Base-by-base conservation (phyloP, 2,113 vertebrate species). In the Cricetomys ansorgei region DNA sequence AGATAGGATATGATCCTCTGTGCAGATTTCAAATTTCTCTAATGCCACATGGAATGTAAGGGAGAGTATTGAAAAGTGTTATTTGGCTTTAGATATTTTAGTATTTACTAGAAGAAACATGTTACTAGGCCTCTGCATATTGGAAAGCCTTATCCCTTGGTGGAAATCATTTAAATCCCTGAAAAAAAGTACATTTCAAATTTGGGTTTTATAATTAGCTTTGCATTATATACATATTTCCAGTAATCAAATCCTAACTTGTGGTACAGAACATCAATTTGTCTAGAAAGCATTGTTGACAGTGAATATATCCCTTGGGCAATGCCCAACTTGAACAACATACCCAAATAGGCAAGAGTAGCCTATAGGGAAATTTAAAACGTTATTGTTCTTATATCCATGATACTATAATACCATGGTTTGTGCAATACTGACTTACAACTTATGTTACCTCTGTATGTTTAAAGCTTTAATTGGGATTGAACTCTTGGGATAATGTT, bases 361-460 rank as follows among this genome's bases (percentile, higher is more conserved):
- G 59, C 75, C 92, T 94, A 53, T 40, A 75, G 92, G 81, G 93
- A 98, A 97, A 98, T 98, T 91, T 98, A 94, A 97, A 83, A 17
- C 40, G 97, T 98, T 97, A 55, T 89, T 97, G 69, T 96, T 95
- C 34, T 93, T 96, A 75, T 27, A 96, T 73, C 16, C 5, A 70
- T 89, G 87, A 83, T 70, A 94, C 96, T 98, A 94, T 62, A 96
- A 97, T 97, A 80, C 1, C 5, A 94, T 75, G 37, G 16, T 67
- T 95, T 3, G 0, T 94, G 19, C 11, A 97, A 34, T 87, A 37
- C 29, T 96, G 69, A 80, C 93, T 97, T 95, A 50, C 95, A 91
- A 94, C 95, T 92, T 97, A 80, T 95, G 57, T 3, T 94, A 97
- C 94, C 86, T 50, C 70, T 97, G 43, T 95, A 37, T 40, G 17